phyloP scores from a whole-genome alignment of 2,113 vertebrate genomes.

The Rhegmatorhina hoffmannsi region DNA sequence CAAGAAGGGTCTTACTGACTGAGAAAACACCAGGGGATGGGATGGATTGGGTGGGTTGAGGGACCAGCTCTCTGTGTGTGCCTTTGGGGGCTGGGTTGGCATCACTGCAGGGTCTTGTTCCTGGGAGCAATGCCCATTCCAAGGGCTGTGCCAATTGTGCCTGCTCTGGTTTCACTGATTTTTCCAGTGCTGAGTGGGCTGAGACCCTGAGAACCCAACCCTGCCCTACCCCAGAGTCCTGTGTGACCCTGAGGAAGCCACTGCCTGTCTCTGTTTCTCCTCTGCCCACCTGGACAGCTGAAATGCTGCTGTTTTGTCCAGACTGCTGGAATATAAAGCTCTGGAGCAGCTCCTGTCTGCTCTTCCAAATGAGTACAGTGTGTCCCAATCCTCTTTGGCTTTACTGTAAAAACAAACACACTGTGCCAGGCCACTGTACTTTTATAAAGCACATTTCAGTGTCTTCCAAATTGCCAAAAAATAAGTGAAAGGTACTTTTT shows the following conservation, averaged over 20 bases:
- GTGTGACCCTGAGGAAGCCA: background rate
- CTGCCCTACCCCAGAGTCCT: background rate
- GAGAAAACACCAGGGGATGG: conserved; percentile 30
- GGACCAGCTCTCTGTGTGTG: background rate
- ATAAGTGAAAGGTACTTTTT: background rate
- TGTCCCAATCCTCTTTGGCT: conserved; percentile 17
- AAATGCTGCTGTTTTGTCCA: background rate
- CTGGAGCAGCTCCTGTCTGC: conserved; percentile 37
- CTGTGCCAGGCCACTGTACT: conserved; percentile 40
- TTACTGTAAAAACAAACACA: conserved; percentile 25
- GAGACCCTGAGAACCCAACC: conserved; percentile 12
- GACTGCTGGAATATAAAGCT: background rate
- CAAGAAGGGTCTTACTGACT: conserved; percentile 44
- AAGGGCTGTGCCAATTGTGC: conserved; percentile 60
- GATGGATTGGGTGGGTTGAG: conserved; percentile 30
- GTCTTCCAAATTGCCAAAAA: conserved; percentile 33
- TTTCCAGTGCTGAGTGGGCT: conserved; percentile 49
- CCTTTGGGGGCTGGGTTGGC: conserved; percentile 1
- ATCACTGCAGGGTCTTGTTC: conserved; percentile 15
- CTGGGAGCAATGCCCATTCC: conserved; percentile 56
- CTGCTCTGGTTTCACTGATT: conserved; percentile 63
- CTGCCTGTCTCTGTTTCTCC: conserved; percentile 11
- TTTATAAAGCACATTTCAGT: conserved; percentile 61
- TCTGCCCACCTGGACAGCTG: background rate
- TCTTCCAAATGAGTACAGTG: background rate